These are phyloP conservation scores for Neosilurus hyrtlii DNA, from an alignment of 2,797 vertebrate genomes.

Conservation along the genomic window DNA sequence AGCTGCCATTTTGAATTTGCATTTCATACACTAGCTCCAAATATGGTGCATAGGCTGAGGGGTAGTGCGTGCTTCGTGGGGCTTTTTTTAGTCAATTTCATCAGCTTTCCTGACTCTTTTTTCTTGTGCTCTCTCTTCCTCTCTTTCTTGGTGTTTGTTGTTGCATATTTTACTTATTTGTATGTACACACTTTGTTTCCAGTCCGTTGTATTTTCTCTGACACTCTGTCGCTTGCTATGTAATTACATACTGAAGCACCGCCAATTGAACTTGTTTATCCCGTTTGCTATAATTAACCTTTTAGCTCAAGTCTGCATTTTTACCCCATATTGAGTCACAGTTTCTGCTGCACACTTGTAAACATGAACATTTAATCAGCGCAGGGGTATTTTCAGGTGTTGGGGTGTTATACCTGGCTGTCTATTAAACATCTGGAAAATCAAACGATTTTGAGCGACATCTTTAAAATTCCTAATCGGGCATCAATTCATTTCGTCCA, in stretches of 20 bases:
- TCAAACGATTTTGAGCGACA: background rate
- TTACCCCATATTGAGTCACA: background rate
- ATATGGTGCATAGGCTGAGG: too few relatives aligned
- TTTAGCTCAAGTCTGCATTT: background rate
- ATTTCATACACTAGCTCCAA: too few relatives aligned
- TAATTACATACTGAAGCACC: conserved; percentile 7
- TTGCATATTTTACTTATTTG: conserved; percentile 1
- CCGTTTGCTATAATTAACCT: conserved; percentile 30
- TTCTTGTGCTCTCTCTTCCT: background rate
- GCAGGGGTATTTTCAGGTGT: background rate
- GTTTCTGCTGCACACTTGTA: background rate
- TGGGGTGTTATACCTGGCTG: background rate
- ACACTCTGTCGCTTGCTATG: background rate
- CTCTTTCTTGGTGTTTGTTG: conserved; percentile 16
- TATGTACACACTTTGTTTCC: background rate
- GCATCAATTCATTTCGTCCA: background rate
- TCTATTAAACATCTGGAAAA: background rate
- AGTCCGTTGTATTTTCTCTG: background rate
- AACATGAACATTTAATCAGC: background rate
- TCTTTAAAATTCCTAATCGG: background rate
- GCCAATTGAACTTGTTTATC: background rate
- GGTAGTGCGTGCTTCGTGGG: too few relatives aligned
- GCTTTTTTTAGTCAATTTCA: too few relatives aligned
- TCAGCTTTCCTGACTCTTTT: background rate
- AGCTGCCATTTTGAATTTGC: too few relatives aligned